phyloP scores from a whole-genome alignment of 2,797 vertebrate species.

The Kryptopterus vitreolus region DNA sequence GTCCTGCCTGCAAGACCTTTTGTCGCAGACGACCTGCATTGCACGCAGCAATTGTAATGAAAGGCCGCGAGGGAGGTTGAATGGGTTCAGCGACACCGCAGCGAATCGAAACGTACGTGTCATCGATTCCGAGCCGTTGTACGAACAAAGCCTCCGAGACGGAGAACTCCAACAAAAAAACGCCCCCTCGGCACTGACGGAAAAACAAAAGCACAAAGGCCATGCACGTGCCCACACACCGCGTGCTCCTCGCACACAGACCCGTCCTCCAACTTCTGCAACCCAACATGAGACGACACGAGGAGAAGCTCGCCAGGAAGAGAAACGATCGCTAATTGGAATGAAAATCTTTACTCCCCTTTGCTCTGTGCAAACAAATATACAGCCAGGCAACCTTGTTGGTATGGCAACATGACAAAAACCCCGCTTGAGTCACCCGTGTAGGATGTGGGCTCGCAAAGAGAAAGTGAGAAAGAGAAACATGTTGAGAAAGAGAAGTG shows the following conservation, averaged over 20 bases:
- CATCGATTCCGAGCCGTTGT: slow-evolving; percentile 16
- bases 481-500: background rate
- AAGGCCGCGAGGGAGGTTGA: slow-evolving; percentile 12
- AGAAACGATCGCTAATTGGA: background rate
- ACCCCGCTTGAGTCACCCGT: slow-evolving; percentile 53
- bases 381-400: slow-evolving; percentile 45
- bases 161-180: background rate
- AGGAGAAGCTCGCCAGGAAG: background rate
- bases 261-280: background rate
- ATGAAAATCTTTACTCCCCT: slow-evolving; percentile 21
- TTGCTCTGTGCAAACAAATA: slow-evolving; percentile 39
- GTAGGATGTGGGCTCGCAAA: slow-evolving; percentile 8
- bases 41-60: background rate
- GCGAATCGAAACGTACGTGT: slow-evolving; percentile 19
- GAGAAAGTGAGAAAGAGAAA: background rate
- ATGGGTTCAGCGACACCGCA: background rate
- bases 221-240: slow-evolving; percentile 4
- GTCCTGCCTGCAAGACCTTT: background rate
- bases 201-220: background rate
- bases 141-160: background rate
- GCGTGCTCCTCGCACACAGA: background rate
- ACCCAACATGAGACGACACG: background rate
- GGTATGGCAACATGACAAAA: slow-evolving; percentile 55
- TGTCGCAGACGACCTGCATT: background rate
- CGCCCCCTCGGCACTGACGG: background rate